These are phyloP conservation scores for Aptenodytes patagonicus DNA, from an alignment of 2,113 vertebrate species.

Conservation along the genomic window DNA sequence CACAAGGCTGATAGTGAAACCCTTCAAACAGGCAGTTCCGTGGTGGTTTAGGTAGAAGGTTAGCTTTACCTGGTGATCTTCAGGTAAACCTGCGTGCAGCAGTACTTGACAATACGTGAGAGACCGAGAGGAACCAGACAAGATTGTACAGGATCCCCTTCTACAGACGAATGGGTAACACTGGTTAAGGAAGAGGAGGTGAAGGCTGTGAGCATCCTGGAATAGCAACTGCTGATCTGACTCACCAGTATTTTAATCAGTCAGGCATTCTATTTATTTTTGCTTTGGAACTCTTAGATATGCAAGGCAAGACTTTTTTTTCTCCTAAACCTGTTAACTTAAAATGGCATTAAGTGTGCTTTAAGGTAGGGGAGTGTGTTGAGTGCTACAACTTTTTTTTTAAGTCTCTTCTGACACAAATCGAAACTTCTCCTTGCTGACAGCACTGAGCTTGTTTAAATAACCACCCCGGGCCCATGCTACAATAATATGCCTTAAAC, in stretches of 20 bases:
- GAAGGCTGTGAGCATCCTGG: slow-evolving; percentile 25
- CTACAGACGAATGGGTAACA: rapidly evolving
- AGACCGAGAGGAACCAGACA: rapidly evolving
- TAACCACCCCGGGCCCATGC: neutral
- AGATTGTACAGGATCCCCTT: neutral
- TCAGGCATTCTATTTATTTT: slow-evolving; percentile 56
- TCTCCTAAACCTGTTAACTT: neutral
- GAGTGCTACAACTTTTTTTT: neutral
- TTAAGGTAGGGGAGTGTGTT: neutral
- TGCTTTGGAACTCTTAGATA: neutral
- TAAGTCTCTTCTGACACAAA: slow-evolving; percentile 23
- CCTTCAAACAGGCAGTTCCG: neutral
- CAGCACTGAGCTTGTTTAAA: slow-evolving; percentile 1
- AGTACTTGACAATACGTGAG: rapidly evolving
- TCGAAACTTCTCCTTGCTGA: slow-evolving; percentile 36
- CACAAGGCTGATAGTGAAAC: neutral
- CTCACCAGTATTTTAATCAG: slow-evolving; percentile 52
- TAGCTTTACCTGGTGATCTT: neutral
- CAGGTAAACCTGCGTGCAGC: neutral
- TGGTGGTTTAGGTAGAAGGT: neutral
- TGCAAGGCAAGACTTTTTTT: neutral
- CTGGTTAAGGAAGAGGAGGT: neutral
- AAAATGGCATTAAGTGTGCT: neutral
- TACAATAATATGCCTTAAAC: neutral
- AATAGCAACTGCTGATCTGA: slow-evolving; percentile 43